Conservation (phyloP, 2,888 invertebrate genomes). For the Diaperis boleti region DNA sequence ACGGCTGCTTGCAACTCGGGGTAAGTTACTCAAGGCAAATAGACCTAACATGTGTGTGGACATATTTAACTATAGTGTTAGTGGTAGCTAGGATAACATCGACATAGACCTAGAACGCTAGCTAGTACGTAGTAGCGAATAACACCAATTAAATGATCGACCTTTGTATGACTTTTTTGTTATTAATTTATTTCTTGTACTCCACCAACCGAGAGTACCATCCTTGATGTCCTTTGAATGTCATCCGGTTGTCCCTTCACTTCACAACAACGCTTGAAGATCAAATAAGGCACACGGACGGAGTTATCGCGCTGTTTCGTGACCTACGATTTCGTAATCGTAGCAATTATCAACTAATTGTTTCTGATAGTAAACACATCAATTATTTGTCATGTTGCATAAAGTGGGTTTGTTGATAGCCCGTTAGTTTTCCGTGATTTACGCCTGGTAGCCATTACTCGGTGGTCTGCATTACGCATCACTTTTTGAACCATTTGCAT, state of each 20-base stretch:
- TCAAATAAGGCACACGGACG: slow-evolving; percentile 3
- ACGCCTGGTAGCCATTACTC: too few relatives aligned
- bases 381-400: background rate
- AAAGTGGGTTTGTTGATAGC: background rate
- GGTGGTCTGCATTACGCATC: slow-evolving; percentile 2
- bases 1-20: slow-evolving; percentile 97
- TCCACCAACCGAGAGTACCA: background rate
- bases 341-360: slow-evolving; percentile 9
- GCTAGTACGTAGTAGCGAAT: slow-evolving; percentile 3
- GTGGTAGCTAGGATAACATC: background rate
- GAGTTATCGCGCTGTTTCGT: slow-evolving; percentile 12
- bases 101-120: too few relatives aligned
- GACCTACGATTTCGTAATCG: slow-evolving; percentile 11
- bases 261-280: slow-evolving; percentile 4
- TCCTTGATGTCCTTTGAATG: background rate
- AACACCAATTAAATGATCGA: slow-evolving; percentile 13
- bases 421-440: background rate
- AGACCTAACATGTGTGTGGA: background rate
- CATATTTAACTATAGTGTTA: background rate
- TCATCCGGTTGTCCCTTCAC: slow-evolving; percentile 1
- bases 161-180: slow-evolving; percentile 14
- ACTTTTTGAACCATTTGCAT: background rate
- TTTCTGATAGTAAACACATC: slow-evolving; percentile 7
- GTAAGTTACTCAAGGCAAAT: slow-evolving; percentile 70
- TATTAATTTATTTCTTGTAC: background rate